These are phyloP conservation scores for Trichacis sp. DNA, from an alignment of 2,888 invertebrate genomes.

Conservation along the genomic window DNA sequence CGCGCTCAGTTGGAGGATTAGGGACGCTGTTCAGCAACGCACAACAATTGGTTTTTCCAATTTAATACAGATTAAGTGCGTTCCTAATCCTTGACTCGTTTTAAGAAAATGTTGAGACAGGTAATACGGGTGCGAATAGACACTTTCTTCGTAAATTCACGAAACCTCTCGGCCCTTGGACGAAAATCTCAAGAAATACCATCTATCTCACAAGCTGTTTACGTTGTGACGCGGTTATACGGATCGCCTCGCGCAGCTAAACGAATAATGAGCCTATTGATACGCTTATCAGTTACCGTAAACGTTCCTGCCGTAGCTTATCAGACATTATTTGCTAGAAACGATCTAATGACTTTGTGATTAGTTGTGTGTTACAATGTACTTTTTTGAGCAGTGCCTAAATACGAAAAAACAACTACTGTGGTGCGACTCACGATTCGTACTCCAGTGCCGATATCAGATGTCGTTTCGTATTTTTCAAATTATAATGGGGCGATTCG, in stretches of 20 bases:
- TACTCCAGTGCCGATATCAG: no score
- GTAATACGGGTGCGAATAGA: slow-evolving; percentile 35
- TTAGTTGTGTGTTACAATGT: slow-evolving; percentile 58
- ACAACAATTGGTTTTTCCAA: no score
- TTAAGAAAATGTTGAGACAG: no score
- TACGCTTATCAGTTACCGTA: slow-evolving; percentile 24
- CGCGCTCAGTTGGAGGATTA: no score
- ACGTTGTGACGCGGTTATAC: slow-evolving; percentile 36
- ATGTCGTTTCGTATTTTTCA: not conserved
- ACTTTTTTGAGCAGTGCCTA: slow-evolving; percentile 66
- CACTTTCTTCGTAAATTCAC: slow-evolving; percentile 3
- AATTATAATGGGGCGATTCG: slow-evolving; percentile 19
- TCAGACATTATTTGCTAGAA: slow-evolving; percentile 63
- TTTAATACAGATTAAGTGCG: no score
- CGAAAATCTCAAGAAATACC: slow-evolving; percentile 58
- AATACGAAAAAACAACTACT: slow-evolving; percentile 50
- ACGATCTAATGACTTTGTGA: slow-evolving; percentile 68
- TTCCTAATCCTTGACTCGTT: no score
- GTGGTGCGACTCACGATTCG: no score
- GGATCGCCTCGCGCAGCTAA: no score
- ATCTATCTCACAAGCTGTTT: slow-evolving; percentile 60
- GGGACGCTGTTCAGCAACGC: no score
- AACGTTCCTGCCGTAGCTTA: slow-evolving; percentile 41
- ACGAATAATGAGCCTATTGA: slow-evolving; percentile 9
- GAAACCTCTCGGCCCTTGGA: slow-evolving; percentile 34